Evolutionary conservation across 1,140 invertebrate genomes (phyloP).

Genomic region (Drosophila sulfurigaster): DNA sequence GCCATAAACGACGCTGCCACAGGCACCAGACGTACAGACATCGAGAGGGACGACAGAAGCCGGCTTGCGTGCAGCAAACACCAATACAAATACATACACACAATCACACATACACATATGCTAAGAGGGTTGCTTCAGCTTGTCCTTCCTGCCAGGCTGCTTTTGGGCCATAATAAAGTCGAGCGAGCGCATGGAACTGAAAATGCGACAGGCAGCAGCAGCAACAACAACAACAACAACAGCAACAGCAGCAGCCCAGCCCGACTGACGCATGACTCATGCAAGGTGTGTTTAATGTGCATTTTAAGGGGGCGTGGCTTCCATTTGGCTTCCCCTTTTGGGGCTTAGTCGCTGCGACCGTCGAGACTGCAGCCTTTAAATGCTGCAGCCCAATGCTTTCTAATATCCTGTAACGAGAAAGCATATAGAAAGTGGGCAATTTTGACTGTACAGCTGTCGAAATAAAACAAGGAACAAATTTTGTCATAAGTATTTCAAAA

Average conservation of each 20-base stretch:
- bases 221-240: too few species aligned
- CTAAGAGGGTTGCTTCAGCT: constrained; percentile 52
- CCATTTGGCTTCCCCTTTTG: constrained; percentile 4
- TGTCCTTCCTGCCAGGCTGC: constrained; percentile 47
- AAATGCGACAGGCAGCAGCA: constrained; percentile 34
- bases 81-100: constrained; percentile 21
- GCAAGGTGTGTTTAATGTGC: constrained; percentile 77
- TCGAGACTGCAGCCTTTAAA: constrained; percentile 12
- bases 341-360: constrained; percentile 9
- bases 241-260: neutral
- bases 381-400: neutral
- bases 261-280: constrained; percentile 66
- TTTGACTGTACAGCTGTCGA: neutral
- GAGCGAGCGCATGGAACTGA: constrained; percentile 62
- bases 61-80: constrained; percentile 46
- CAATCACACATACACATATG: constrained; percentile 14
- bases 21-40: constrained; percentile 48
- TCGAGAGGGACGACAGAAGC: constrained; percentile 43
- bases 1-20: constrained; percentile 73
- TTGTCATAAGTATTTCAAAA: too few species aligned
- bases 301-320: constrained; percentile 43
- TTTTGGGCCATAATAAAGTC: constrained; percentile 72
- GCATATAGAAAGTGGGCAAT: neutral
- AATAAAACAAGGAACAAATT: too few species aligned
- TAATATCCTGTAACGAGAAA: neutral